A percentile compares a stretch with the other conserved stretches of the same genome.
Evolutionary conservation across 1,140 invertebrate species (phyloP).

Genomic region (Eufriesea mexicana): DNA sequence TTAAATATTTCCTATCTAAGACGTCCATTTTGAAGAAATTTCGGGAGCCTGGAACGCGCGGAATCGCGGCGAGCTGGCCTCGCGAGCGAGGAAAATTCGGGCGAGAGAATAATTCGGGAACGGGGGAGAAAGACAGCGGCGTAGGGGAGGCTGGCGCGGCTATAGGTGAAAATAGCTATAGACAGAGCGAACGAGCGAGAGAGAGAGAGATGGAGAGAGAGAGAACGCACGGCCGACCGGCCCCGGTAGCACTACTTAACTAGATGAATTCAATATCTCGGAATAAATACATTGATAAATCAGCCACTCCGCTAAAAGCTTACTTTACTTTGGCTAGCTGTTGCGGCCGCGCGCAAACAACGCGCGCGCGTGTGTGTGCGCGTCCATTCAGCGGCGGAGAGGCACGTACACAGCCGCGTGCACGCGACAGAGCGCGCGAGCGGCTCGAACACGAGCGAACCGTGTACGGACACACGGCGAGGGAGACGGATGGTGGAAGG

Average conservation of each 20-base stretch:
- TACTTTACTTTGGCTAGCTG: conserved; percentile 80
- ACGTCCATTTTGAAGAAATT: not conserved
- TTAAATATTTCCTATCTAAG: too few relatives aligned
- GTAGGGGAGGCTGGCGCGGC: not conserved
- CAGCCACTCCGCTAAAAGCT: conserved; percentile 82
- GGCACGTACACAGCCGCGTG: conserved; percentile 20
- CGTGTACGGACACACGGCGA: conserved; percentile 24
- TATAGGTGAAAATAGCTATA: conserved; percentile 71
- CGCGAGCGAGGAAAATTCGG: not conserved
- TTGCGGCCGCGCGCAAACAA: conserved; percentile 79
- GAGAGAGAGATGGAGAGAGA: not conserved
- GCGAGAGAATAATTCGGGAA: conserved; percentile 5
- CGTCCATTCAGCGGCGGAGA: conserved; percentile 26
- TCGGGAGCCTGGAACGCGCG: not conserved
- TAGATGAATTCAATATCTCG: conserved; percentile 83
- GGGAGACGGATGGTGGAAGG: not conserved
- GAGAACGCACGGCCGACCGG: conserved; percentile 40
- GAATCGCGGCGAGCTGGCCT: not conserved
- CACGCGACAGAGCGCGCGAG: not conserved
- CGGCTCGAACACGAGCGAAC: conserved; percentile 14
- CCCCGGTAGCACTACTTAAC: conserved; percentile 77
- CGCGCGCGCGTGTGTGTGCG: conserved; percentile 54
- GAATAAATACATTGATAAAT: conserved; percentile 83
- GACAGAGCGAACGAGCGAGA: conserved; percentile 25
- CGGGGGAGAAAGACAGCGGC: not conserved